phyloP scores from a whole-genome alignment of 2,888 invertebrate species.

The Cephus sareptanus region DNA sequence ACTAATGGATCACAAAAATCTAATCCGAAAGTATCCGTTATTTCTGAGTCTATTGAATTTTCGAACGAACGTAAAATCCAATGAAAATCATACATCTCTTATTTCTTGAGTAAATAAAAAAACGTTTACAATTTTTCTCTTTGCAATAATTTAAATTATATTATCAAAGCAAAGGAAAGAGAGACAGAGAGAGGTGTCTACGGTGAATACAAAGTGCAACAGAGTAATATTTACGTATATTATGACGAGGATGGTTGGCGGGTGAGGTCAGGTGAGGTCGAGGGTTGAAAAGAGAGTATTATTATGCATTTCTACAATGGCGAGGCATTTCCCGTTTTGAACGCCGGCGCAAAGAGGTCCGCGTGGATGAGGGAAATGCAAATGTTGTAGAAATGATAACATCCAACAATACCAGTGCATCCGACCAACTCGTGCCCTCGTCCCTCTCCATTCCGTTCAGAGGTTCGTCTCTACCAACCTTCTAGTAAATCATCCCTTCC shows the following conservation, averaged over 20 bases:
- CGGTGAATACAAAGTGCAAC: neutral
- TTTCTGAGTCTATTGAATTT: neutral
- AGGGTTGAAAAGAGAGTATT: neutral
- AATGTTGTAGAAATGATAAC: slow-evolving; percentile 9
- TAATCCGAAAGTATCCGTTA: neutral
- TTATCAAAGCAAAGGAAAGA: neutral
- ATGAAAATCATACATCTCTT: neutral
- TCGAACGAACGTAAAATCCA: neutral
- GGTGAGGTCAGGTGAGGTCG: neutral
- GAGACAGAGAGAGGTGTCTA: neutral
- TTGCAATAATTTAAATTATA: neutral
- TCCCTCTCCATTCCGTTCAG: neutral
- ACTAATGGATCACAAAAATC: neutral
- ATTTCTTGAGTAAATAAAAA: neutral
- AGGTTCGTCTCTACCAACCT: neutral
- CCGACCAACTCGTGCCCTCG: slow-evolving; percentile 2
- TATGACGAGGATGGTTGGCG: neutral
- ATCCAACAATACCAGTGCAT: slow-evolving; percentile 5
- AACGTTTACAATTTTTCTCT: neutral
- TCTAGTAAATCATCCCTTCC: neutral
- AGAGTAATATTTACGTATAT: neutral
- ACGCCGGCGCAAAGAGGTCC: slow-evolving; percentile 5
- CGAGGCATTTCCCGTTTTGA: slow-evolving; percentile 3
- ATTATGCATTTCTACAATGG: neutral
- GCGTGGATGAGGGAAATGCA: slow-evolving; percentile 5